These are phyloP conservation scores for Trissoscelio sp. DNA, from an alignment of 2,888 invertebrate species.

Conservation along the genomic window DNA sequence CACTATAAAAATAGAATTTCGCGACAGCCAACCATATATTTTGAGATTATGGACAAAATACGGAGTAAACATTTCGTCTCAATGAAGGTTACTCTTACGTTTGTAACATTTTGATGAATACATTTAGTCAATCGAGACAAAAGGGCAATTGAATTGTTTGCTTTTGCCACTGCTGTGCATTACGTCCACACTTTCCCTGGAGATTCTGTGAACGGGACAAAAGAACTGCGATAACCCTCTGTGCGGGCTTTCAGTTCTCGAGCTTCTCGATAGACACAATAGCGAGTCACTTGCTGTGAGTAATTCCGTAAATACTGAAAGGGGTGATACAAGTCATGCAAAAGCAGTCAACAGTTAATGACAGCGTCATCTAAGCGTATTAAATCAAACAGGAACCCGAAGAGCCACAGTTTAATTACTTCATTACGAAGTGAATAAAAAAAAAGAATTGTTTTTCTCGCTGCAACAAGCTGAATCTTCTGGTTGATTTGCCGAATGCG, in stretches of 20 bases:
- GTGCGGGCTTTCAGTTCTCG: conserved; percentile 32
- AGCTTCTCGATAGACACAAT: conserved; percentile 40
- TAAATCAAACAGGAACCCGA: background rate
- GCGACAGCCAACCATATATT: conserved; percentile 3
- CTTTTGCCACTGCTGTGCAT: conserved; percentile 29
- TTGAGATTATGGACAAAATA: background rate
- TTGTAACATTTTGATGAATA: conserved; percentile 5
- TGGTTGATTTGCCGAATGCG: no score
- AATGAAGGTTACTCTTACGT: conserved; percentile 8
- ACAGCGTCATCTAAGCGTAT: conserved; percentile 7
- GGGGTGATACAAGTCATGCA: conserved; percentile 26
- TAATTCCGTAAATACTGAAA: conserved; percentile 58
- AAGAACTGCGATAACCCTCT: conserved; percentile 41
- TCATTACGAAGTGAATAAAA: no score
- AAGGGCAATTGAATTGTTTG: conserved; percentile 40
- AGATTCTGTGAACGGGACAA: conserved; percentile 46
- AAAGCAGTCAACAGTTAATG: conserved; percentile 47
- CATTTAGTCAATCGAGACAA: conserved; percentile 32
- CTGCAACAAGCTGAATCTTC: no score
- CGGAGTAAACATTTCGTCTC: conserved; percentile 4
- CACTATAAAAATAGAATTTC: background rate
- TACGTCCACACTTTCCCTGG: conserved; percentile 33
- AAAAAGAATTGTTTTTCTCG: no score
- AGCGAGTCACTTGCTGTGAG: conserved; percentile 41
- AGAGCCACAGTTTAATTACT: no score